Conservation (phyloP, 2,113 vertebrate genomes). For the Ceyx cyanopectus region DNA sequence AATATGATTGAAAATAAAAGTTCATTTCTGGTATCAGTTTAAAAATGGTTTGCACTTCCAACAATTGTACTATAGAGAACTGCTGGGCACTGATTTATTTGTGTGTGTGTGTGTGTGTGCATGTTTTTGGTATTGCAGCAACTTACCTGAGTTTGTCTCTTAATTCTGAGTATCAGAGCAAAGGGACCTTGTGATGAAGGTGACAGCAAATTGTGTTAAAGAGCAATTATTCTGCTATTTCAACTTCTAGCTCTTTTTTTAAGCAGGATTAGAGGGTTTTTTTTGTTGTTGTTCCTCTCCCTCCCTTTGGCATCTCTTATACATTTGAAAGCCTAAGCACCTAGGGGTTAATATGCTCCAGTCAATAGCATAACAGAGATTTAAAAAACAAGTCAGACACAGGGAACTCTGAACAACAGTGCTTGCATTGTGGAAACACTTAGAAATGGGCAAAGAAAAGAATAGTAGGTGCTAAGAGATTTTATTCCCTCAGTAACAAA, state of each 20-base stretch:
- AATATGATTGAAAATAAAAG: constrained; percentile 71
- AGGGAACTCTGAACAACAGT: constrained; percentile 14
- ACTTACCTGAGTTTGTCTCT: not conserved
- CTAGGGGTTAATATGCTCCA: constrained; percentile 38
- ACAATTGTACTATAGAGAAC: constrained; percentile 5
- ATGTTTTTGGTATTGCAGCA: not conserved
- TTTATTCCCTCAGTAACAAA: constrained; percentile 41
- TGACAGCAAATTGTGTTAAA: constrained; percentile 40
- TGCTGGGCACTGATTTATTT: not conserved
- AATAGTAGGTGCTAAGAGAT: constrained; percentile 27
- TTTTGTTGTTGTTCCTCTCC: not conserved
- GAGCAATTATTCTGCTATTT: constrained; percentile 54
- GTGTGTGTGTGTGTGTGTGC: not conserved
- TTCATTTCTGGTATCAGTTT: constrained; percentile 58
- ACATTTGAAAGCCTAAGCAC: constrained; percentile 21
- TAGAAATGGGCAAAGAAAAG: constrained; percentile 27
- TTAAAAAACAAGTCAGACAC: constrained; percentile 15
- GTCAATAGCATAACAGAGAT: constrained; percentile 30
- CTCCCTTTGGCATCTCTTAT: constrained; percentile 21
- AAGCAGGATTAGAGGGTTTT: constrained; percentile 17
- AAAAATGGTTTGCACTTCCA: constrained; percentile 39
- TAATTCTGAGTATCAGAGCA: constrained; percentile 12
- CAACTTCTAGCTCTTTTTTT: constrained; percentile 20
- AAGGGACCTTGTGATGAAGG: constrained; percentile 31
- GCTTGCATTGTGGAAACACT: constrained; percentile 34